Base-by-base conservation (phyloP, 1,140 invertebrate species). In the Trigoniulus corallinus region DNA sequence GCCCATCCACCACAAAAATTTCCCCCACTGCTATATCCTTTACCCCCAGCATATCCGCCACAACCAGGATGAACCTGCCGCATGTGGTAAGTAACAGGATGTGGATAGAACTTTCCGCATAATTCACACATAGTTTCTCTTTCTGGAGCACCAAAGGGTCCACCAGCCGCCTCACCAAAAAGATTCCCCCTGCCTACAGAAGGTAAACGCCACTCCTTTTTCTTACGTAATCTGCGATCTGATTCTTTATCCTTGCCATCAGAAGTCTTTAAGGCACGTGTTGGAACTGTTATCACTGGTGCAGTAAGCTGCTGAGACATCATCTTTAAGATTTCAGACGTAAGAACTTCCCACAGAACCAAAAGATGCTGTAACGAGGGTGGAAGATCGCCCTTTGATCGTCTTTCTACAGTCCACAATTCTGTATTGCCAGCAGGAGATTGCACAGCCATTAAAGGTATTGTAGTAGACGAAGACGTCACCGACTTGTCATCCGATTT, bases 71-170 rank as follows among this genome's bases (percentile, higher is more conserved):
- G 92, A 39, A 76, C 67, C 57, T 80, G 76, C 43, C 82, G 74
- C 87, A 97, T 92, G 64, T 97, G 92, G 56, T 87, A 84, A 0
- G 86, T 92, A 0, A 95, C 75, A 1, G 87, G 85, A 67, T 81
- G 77, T 48, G 84, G 75, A 59, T 80, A 78, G 46, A 78, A 70
- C 20, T 66, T 67, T 3, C 82, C 85, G 62, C 92, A 97, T 20
- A 96, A 70, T 64, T 96, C 92, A 64, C 92, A 97, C 26, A 74
- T 62, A 3, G 79, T 78, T 51, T 81, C 77, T 18, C 69, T 66
- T n/a, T 68, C 63, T 22, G 56, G 55, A 22, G 49, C 56, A 54
- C 57, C 45, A 55, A 48, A 34, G 18, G 48, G 54, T 53, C 54
- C 56, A 26, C 60, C 56, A 23, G 56, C 53, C 23, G 58, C 59